Conservation (phyloP, 2,888 invertebrate genomes). For the Clitarchus hookeri region DNA sequence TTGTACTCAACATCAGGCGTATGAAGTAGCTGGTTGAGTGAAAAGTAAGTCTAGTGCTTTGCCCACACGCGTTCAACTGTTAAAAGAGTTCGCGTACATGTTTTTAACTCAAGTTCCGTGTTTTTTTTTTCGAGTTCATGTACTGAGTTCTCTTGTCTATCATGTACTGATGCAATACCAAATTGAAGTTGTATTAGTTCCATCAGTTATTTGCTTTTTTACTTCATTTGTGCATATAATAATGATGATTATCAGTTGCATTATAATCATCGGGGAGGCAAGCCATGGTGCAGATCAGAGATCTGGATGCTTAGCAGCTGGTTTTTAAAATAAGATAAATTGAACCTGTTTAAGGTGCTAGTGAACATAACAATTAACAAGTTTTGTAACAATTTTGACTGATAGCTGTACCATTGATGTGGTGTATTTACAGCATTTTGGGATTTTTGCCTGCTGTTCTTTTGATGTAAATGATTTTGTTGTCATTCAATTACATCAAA, state of each 20-base stretch:
- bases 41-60: background rate
- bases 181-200: background rate
- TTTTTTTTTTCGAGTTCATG: background rate
- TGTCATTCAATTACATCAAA: background rate
- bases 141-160: background rate
- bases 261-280: background rate
- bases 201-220: background rate
- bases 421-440: background rate
- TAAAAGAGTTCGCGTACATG: background rate
- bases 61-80: slow-evolving; percentile 6
- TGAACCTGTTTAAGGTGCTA: background rate
- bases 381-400: slow-evolving; percentile 14
- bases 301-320: background rate
- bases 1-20: background rate
- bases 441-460: background rate
- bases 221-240: background rate
- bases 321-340: background rate
- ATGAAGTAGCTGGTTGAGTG: background rate
- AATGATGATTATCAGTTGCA: background rate
- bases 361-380: background rate
- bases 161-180: background rate
- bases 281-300: background rate
- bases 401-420: background rate
- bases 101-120: slow-evolving; percentile 4
- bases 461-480: background rate